Evolutionary conservation across 2,797 vertebrate species (phyloP).

Genomic region (Eulemur mongoz): DNA sequence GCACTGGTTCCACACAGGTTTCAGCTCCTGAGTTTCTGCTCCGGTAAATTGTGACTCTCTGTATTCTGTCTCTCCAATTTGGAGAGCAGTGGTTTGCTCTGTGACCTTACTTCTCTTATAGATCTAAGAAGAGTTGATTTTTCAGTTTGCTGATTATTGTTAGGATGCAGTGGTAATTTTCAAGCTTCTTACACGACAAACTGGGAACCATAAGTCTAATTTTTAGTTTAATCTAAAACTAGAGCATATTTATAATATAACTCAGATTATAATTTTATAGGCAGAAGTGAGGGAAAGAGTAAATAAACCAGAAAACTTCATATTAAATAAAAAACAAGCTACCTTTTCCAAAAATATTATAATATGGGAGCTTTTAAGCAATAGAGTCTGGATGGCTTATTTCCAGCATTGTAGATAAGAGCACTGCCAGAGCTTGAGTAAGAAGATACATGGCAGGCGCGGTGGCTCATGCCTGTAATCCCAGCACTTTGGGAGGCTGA

Average conservation of each 20-base stretch:
- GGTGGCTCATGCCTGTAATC: neutral
- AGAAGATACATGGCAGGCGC: neutral
- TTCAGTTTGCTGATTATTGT: neutral
- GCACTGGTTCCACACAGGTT: neutral
- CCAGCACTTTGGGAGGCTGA: neutral
- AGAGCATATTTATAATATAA: conserved; percentile 44
- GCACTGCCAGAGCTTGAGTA: neutral
- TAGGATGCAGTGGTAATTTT: neutral
- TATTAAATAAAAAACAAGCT: conserved; percentile 15
- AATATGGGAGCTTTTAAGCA: neutral
- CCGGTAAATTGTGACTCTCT: neutral
- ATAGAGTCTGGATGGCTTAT: neutral
- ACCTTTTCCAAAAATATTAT: neutral
- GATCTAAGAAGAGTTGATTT: neutral
- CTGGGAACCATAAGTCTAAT: neutral
- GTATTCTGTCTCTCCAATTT: neutral
- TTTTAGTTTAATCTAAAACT: conserved; percentile 47
- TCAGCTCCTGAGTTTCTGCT: neutral
- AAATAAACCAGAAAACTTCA: conserved; percentile 12
- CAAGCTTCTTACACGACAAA: neutral
- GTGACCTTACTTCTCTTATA: neutral
- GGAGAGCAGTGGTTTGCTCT: neutral
- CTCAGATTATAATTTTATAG: neutral
- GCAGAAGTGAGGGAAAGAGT: neutral
- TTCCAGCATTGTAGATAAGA: neutral